Base-by-base conservation (phyloP, 2,888 invertebrate species). In the Leptinotarsa peninsularis region DNA sequence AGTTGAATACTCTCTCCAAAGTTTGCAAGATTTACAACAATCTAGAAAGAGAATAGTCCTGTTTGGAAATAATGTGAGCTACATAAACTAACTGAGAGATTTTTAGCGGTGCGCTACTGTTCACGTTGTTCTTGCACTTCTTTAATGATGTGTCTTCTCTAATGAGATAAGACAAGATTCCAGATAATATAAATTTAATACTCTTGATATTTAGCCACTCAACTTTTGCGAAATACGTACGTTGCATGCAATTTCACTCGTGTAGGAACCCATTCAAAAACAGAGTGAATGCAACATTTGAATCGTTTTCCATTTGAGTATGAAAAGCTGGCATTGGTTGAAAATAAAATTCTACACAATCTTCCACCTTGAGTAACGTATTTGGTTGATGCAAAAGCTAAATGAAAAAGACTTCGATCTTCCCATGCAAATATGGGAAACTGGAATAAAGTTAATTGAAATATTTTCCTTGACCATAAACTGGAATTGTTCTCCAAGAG, bases 161-260 rank as follows among this genome's bases (percentile, higher is more conserved):
- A 87, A 87, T 87, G 87, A 87, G 87, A 87, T 87, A 87, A 87
- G 86, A 85, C 86, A 84, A 87, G 87, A 87, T 87, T 84, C 83
- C 79, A 86, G 87, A 87, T 87, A 87, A 87, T 87, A 86, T 85
- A 87, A 86, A 87, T 87, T 87, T 87, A 87, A 87, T 87, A 87
- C 86, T 83, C 80, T 76, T 82, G 83, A 85, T 84, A 85, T 83
- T 84, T 81, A 79, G 79, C 79, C 74, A 78, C 79, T 81, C 79
- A 80, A 82, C 78, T 84, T 83, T 83, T 81, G 80, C 81, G 81
- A 82, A 83, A 82, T 79, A 79, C 80, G 80, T 76, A 78, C 74
- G 58, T 75, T 74, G 79, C 84, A 84, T 84, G 83, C 84, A 74
- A 85, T 83, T 33, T 63, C 14, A 63, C 18, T 23, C 14, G 23